phyloP scores from a whole-genome alignment of 2,888 invertebrate species.

The Scaptomyza flava region DNA sequence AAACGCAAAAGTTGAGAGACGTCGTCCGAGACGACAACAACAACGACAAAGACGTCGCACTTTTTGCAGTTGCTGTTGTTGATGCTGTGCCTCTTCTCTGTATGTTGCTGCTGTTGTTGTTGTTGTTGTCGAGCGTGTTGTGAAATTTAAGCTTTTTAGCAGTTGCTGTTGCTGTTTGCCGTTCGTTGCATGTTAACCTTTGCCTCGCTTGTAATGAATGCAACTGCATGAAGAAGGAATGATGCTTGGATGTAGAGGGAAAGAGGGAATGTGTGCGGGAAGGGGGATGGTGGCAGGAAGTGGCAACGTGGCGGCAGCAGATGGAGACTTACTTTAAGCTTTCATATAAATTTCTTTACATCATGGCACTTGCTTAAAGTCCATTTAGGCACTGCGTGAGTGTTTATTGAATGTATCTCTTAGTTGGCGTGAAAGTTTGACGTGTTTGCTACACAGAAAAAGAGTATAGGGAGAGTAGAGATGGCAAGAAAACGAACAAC shows the following conservation, averaged over 20 bases:
- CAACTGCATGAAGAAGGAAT: slow-evolving; percentile 52
- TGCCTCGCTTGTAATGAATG: slow-evolving; percentile 78
- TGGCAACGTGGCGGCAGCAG: slow-evolving; percentile 34
- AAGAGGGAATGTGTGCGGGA: not conserved
- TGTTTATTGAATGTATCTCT: slow-evolving; percentile 69
- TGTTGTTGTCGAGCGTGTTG: slow-evolving; percentile 71
- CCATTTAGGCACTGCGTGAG: slow-evolving; percentile 76
- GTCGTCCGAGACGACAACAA: slow-evolving; percentile 50
- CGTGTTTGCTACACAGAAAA: slow-evolving; percentile 3
- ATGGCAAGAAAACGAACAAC: not conserved
- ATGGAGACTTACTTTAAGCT: slow-evolving; percentile 74
- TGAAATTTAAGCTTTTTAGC: slow-evolving; percentile 79
- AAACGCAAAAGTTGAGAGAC: slow-evolving; percentile 82
- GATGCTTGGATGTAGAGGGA: not conserved
- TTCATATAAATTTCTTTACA: slow-evolving; percentile 74
- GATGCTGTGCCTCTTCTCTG: slow-evolving; percentile 66
- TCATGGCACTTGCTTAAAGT: slow-evolving; percentile 79
- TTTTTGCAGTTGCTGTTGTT: slow-evolving; percentile 46
- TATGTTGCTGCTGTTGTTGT: slow-evolving; percentile 34
- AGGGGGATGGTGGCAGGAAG: slow-evolving; percentile 15
- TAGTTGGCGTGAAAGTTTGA: slow-evolving; percentile 53
- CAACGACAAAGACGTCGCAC: slow-evolving; percentile 42
- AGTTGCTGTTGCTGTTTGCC: slow-evolving; percentile 61
- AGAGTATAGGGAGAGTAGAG: not conserved
- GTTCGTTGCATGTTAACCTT: slow-evolving; percentile 77